Evolutionary conservation across 2,888 invertebrate species (phyloP), one percentile per base, ranked within the genome.

Genomic region (Phoenoteleia sp.): DNA sequence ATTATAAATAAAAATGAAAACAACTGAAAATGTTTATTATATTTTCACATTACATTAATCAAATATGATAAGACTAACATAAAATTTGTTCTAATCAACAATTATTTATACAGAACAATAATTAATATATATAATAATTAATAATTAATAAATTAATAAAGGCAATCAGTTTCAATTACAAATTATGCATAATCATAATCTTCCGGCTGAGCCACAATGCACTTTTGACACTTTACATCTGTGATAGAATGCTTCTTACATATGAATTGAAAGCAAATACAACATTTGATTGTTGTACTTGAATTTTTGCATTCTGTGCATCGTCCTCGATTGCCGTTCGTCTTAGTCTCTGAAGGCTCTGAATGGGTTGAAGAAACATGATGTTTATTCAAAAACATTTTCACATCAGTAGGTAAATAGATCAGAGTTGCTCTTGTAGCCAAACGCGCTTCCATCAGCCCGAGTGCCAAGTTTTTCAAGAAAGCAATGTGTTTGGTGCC

Each of bases 371-470:
- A 25, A 7, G 19, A 49, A 11, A 7, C 29, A 11, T 23, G n/a
- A 52, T 67, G 36, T 21, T 27, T 52, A 3, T 29, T 52, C 13
- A 67, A 36, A 23, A 67, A 33, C 11, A 52, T 33, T n/a, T 52
- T 52, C 54, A 84, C 83, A 76, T 87, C 86, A 33, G 56, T 72
- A 0, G 86, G 85, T 67, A 87, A 80, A 71, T 75, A 56, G 36
- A 75, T 71, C 39, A 86, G 52, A 69, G 76, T 81, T 64, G 80
- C 75, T 81, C 87, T 86, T 71, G 69, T 67, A 39, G 25, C 49
- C 19, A 84, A 39, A 67, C 79, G 84, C 39, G 54, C 54, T 64
- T 84, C 58, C 82, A 87, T 84, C 11, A 87, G 52, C 21, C 62
- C 62, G 9, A 81, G 27, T 23, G 81, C 71, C 11, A 87, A 52